A percentile compares a stretch with the other conserved stretches of the same genome.
Evolutionary conservation across 2,888 invertebrate genomes (phyloP).

Genomic region (Argyra leucocephala): DNA sequence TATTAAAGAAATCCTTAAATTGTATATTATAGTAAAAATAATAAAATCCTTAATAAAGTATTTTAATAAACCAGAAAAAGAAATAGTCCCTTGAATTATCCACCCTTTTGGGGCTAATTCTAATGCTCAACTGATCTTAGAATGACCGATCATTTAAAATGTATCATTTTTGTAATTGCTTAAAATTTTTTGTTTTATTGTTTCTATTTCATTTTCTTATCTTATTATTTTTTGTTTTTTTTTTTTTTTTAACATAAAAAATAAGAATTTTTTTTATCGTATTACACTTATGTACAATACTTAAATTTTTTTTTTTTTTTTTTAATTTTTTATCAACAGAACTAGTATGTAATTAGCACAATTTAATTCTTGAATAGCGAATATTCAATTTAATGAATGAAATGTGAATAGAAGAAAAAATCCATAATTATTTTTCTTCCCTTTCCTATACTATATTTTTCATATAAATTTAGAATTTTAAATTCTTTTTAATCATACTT

Average conservation of each 20-base stretch:
- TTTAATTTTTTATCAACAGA: not conserved
- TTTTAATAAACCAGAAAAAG: conserved; percentile 7
- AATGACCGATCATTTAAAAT: conserved; percentile 28
- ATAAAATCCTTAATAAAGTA: conserved; percentile 9
- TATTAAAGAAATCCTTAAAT: too few species aligned
- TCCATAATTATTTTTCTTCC: too few species aligned
- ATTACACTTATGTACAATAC: not conserved
- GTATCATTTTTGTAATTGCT: conserved; percentile 23
- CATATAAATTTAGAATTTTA: too few species aligned
- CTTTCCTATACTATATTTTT: too few species aligned
- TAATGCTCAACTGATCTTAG: conserved; percentile 39
- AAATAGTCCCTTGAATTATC: conserved; percentile 18
- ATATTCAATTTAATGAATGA: not conserved
- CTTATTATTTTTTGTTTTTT: conserved; percentile 19
- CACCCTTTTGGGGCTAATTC: conserved; percentile 39
- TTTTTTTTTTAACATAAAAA: conserved; percentile 17
- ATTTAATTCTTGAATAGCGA: not conserved
- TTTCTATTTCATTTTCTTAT: conserved; percentile 22
- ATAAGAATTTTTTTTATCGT: not conserved
- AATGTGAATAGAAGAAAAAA: not conserved
- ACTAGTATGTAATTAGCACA: not conserved
- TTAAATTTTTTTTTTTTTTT: not conserved
- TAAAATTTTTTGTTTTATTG: conserved; percentile 13
- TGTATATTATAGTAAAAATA: too few species aligned
- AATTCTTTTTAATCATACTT: too few species aligned